Base-by-base conservation (phyloP, 2,113 vertebrate genomes). In the Tetrao urogallus region DNA sequence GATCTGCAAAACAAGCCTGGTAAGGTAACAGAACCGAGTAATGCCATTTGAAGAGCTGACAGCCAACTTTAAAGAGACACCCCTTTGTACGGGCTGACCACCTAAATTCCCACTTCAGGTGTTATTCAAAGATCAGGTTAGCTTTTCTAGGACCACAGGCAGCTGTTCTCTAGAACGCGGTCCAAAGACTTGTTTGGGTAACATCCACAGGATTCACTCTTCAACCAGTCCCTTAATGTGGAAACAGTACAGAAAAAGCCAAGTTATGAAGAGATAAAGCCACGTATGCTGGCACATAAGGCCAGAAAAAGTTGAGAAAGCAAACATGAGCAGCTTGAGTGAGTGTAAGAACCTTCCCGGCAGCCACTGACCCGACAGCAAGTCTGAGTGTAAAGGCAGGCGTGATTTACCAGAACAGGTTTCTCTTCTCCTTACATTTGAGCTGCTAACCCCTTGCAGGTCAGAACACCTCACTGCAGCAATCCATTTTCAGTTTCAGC, bases 81-180 rank as follows among this genome's bases (percentile, higher is more conserved):
- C 36, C 42, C 52, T 66, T 81, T 81, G 56, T 47, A 58, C 11
- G 27, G 70, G 21, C 15, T 22, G 45, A 17, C 22, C 54, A 50
- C 54, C n/a, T 89, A 70, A 94, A 95, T 30, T 24, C 90, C 60
- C 57, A 60, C 77, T 94, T 87, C 86, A 66, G 81, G 48, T 93
- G 87, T 58, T 76, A 43, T 38, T 56, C n/a, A 87, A 84, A 43
- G n/a, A 92, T 70, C 36, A 96, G 54, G 32, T 19, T 20, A 88
- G 80, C 56, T 88, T 78, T 89, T 58, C 73, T 24, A 94, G 77
- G n/a, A 58, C 40, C 64, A 90, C 17, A 38, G 36, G 40, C 27
- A 82, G 67, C 64, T 93, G 43, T 72, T 95, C 84, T 30, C 61
- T 56, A 40, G 60, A 47, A 45, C n/a, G 28, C 54, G 88, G n/a